These are phyloP conservation scores for Caretta caretta DNA, from an alignment of 2,113 vertebrate genomes.

Conservation along the genomic window DNA sequence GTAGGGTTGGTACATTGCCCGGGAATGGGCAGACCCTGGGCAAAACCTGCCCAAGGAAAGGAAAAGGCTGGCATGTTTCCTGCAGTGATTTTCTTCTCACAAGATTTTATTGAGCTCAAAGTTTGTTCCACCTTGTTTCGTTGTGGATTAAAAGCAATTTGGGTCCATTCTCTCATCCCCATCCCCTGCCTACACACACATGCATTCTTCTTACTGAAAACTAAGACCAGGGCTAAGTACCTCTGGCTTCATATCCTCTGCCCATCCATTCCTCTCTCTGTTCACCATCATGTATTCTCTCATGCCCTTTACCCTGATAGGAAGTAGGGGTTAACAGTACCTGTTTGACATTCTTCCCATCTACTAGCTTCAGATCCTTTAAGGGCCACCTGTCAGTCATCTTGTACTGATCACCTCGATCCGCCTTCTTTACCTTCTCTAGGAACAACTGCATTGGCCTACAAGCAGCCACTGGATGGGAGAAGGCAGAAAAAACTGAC, in stretches of 20 bases:
- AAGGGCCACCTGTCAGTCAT: constrained; percentile 27
- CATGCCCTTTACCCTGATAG: not conserved
- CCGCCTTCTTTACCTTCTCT: constrained; percentile 54
- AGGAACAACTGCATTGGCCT: constrained; percentile 3
- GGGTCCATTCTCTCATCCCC: not conserved
- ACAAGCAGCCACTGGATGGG: not conserved
- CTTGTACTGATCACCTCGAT: constrained; percentile 53
- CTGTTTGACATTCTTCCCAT: constrained; percentile 51
- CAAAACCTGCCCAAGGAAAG: not conserved
- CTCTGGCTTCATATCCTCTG: not conserved
- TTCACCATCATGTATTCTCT: not conserved
- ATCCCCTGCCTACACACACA: not conserved
- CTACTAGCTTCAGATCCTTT: constrained; percentile 57
- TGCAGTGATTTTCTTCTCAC: not conserved
- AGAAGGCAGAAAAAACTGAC: accelerated
- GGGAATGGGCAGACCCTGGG: not conserved
- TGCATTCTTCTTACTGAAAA: not conserved
- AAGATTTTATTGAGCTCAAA: not conserved
- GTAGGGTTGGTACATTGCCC: not conserved
- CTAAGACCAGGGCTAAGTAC: not conserved
- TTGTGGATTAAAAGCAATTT: not conserved
- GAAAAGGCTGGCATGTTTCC: not conserved
- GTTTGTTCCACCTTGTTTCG: too few relatives aligned
- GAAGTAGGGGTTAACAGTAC: not conserved
- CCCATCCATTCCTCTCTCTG: not conserved